Evolutionary conservation across 2,113 vertebrate genomes (phyloP), one percentile per base, ranked within the genome.

Genomic region (Malaclemys terrapin): DNA sequence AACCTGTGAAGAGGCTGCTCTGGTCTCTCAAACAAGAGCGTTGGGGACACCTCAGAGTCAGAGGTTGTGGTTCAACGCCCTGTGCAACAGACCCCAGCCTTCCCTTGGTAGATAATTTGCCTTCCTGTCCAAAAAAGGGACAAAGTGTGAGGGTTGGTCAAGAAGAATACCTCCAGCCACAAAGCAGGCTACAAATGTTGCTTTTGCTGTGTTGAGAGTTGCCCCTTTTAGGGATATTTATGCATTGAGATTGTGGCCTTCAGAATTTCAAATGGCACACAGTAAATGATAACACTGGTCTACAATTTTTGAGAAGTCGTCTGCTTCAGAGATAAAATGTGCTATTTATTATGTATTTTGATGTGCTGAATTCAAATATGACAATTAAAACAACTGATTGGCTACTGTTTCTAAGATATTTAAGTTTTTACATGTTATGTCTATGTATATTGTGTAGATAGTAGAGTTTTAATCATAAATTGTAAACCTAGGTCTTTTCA

Each of bases 131-230:
- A 45, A 72, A 88, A 72, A 88, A 35, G 2, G 29, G 2, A 6
- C 72, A 11, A 19, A 5, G 49, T 47, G 29, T 52, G 38, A 5
- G 10, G 57, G 29, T 91, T 4, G 53, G 42, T 59, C 16, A 53
- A 45, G 89, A 27, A 45, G 0, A 88, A 57, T 59, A 42, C 8
- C 56, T 76, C n/a, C 9, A 83, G 29, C 1, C 0, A 20, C 24
- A 19, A 10, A 1, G 10, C 72, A n/a, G 54, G 10, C 8, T 1
- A 0, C 19, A 47, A 72, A 80, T 82, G 2, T 1, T 62, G 19
- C 38, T 88, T 89, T 2, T 49, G 53, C 22, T 90, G 3, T 80
- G 6, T 10, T 10, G 22, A 89, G 17, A 81, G 6, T 6, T 76
- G 88, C 6, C 8, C 25, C 2, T 42, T 75, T 69, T 14, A 69